Evolutionary conservation across 1,140 invertebrate species (phyloP).

Genomic region (Manduca sexta): DNA sequence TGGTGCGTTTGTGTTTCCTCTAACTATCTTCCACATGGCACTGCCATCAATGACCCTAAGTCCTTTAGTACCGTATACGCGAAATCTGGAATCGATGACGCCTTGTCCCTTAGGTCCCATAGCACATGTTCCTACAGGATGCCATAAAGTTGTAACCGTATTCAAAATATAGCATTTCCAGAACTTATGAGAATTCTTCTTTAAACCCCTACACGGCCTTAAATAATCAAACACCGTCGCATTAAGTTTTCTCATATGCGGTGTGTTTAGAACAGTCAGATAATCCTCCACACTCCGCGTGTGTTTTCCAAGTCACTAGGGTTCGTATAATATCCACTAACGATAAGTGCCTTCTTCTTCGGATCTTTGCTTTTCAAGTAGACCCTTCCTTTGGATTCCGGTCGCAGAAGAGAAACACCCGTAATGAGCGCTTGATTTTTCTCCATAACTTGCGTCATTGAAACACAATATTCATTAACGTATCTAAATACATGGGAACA

Average conservation of each 20-base stretch:
- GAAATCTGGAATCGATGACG: slow-evolving; percentile 4
- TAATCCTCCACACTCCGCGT: not conserved
- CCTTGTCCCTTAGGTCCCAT: slow-evolving; percentile 5
- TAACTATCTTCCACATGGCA: not conserved
- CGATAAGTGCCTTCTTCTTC: too few relatives aligned
- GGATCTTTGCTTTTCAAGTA: not conserved
- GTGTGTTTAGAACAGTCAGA: slow-evolving; percentile 3
- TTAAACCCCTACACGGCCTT: not conserved
- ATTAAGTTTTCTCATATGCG: not conserved
- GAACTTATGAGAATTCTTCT: not conserved
- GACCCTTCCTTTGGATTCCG: not conserved
- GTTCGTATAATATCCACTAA: slow-evolving; percentile 35
- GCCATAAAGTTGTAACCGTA: slow-evolving; percentile 2
- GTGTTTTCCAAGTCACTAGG: slow-evolving; percentile 1
- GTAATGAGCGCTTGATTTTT: not conserved
- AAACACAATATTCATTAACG: not conserved
- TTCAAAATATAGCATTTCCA: slow-evolving; percentile 8
- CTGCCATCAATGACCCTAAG: slow-evolving; percentile 3
- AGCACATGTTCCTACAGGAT: slow-evolving; percentile 4
- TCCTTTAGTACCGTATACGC: not conserved
- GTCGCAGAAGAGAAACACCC: not conserved
- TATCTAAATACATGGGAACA: not conserved
- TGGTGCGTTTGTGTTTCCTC: slow-evolving; percentile 7
- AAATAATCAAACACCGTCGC: not conserved
- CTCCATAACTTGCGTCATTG: not conserved